Evolutionary conservation across 2,797 vertebrate species (phyloP), one percentile per base, ranked within the genome.

Genomic region (Natrix natrix): DNA sequence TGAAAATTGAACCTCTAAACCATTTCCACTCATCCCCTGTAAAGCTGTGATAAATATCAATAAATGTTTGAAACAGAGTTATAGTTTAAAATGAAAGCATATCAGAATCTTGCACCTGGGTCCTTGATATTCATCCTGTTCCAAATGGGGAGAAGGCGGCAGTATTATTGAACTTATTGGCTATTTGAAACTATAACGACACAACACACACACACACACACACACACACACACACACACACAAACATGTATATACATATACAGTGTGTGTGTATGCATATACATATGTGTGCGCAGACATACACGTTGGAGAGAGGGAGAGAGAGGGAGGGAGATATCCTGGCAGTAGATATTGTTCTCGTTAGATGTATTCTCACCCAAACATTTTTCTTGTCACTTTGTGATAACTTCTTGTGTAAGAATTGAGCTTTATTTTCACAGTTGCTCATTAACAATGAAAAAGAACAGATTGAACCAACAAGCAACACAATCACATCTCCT

Each of bases 391-490:
- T 59, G 4, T 52, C 26, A 4, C 66, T 56, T 3, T 63, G 55
- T 94, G 59, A 89, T 91, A 16, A 12, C 88, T 93, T 93, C 91
- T 54, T 37, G 22, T 54, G 91, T 86, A 13, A 86, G 61, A 37
- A 24, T 5, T 92, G 54, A 83, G 57, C 74, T 83, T 93, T 5
- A 57, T 92, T 95, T 95, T 91, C 92, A 60, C 60, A 14, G 10
- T 93, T 94, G 13, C 37, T 37, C 48, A 94, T 28, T 2, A 92
- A 57, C 56, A 92, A 86, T 66, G 59, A 56, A 90, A 78, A n/a
- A 93, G 10, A 83, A 2, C 1, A 56, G 0, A 14, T 92, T 94
- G 52, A 32, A 93, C 91, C 59, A 92, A 43, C 2, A 0, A 0
- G 14, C 69, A 94, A 91, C 93, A 92, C 43, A 10, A 91, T 89